Conservation (phyloP, 1,140 invertebrate genomes). For the Heliconius hermathena region DNA sequence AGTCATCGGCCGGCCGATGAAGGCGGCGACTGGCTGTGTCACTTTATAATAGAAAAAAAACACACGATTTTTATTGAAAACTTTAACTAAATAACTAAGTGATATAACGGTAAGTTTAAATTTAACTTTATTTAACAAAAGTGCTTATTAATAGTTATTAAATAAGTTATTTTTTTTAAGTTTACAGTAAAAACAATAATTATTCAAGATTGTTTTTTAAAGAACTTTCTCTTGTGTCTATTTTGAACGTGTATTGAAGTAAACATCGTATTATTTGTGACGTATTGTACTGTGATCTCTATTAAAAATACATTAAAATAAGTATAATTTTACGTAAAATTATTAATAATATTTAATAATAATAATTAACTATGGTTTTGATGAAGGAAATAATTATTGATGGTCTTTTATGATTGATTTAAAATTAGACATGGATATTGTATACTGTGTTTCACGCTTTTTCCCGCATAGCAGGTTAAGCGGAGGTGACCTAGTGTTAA, state of each 20-base stretch:
- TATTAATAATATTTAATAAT: too few relatives aligned
- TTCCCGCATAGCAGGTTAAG: neutral
- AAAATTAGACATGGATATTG: neutral
- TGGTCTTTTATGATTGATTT: neutral
- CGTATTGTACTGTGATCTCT: neutral
- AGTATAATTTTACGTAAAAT: neutral
- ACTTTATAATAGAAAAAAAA: slow-evolving; percentile 29
- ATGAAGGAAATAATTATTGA: too few relatives aligned
- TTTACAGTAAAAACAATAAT: neutral
- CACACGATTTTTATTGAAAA: neutral
- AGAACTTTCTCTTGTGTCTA: slow-evolving; percentile 8
- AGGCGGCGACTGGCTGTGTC: slow-evolving; percentile 55
- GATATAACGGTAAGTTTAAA: neutral
- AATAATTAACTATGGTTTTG: neutral
- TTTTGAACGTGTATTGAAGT: neutral
- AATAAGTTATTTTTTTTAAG: neutral
- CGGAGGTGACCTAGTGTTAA: neutral
- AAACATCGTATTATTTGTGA: slow-evolving; percentile 8
- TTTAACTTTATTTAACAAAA: neutral
- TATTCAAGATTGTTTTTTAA: neutral
- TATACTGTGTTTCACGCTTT: neutral
- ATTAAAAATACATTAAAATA: neutral
- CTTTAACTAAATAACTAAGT: neutral
- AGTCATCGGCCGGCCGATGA: slow-evolving; percentile 61
- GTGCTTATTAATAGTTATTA: neutral